A percentile compares a stretch with the other conserved stretches of the same genome.
These are phyloP conservation scores for Athripsodes cinereus DNA, from an alignment of 2,888 invertebrate genomes.

Conservation along the genomic window DNA sequence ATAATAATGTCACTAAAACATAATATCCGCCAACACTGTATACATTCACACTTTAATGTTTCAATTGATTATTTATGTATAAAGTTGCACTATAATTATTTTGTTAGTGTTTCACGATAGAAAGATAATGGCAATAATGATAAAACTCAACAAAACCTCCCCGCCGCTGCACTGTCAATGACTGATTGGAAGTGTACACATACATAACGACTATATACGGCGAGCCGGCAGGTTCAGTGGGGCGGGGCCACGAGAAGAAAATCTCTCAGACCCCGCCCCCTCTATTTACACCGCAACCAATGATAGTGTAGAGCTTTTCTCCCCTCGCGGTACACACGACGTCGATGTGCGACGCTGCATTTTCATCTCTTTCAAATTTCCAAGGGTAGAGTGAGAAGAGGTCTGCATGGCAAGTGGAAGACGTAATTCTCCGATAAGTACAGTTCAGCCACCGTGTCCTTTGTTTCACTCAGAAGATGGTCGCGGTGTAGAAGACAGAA, in stretches of 20 bases:
- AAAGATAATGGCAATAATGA: not conserved
- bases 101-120: too few species aligned
- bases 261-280: slow-evolving; percentile 1
- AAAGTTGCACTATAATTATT: too few species aligned
- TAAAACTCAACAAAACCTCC: not conserved
- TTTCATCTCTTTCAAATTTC: slow-evolving; percentile 10
- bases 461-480: slow-evolving; percentile 6
- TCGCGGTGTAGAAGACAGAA: not conserved
- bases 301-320: not conserved
- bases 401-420: not conserved
- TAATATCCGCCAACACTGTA: too few species aligned
- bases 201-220: slow-evolving; percentile 5
- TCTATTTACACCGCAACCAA: not conserved
- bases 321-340: not conserved
- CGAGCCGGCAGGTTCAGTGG: not conserved
- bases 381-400: not conserved
- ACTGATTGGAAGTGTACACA: slow-evolving; percentile 7
- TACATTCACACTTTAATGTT: too few species aligned
- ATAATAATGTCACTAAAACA: not conserved
- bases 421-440: slow-evolving; percentile 14
- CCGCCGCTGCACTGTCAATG: slow-evolving; percentile 4
- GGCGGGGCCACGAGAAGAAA: slow-evolving; percentile 3
- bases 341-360: not conserved
- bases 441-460: slow-evolving; percentile 14
- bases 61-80: too few species aligned